Conservation (phyloP, 2,888 invertebrate genomes). For the Micoletzkya japonica region DNA sequence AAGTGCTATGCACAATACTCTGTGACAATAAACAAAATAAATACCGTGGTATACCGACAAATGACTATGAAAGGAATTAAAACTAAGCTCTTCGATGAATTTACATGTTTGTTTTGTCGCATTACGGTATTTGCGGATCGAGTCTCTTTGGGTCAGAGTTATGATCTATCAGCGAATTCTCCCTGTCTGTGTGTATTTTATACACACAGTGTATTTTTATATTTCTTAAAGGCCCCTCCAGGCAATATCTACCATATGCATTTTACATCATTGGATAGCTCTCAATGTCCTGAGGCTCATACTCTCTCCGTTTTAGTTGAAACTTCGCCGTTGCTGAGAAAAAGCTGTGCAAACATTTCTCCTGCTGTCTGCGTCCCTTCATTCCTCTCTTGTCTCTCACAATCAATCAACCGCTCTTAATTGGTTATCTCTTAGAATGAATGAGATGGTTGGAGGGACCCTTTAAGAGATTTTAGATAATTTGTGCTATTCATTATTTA, state of each 20-base stretch:
- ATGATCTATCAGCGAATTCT: neutral
- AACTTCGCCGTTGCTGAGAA: no score
- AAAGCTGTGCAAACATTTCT: no score
- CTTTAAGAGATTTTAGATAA: no score
- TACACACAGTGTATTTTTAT: neutral
- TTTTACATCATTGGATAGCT: no score
- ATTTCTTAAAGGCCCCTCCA: no score
- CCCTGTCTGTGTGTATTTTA: neutral
- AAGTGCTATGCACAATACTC: slow-evolving; percentile 10
- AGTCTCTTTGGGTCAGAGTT: neutral
- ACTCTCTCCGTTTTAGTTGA: no score
- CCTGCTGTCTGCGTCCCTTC: neutral
- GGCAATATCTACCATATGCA: no score
- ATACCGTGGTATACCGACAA: neutral
- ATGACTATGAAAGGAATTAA: neutral
- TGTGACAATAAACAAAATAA: neutral
- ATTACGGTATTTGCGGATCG: neutral
- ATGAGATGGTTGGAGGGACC: no score
- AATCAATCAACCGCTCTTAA: no score
- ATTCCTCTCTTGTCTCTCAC: neutral
- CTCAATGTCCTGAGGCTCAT: no score
- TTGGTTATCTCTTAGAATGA: no score
- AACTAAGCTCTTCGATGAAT: neutral
- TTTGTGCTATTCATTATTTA: no score
- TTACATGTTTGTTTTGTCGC: slow-evolving; percentile 1